Conservation (phyloP, 2,888 invertebrate species). For the Xestia sexstrigata region DNA sequence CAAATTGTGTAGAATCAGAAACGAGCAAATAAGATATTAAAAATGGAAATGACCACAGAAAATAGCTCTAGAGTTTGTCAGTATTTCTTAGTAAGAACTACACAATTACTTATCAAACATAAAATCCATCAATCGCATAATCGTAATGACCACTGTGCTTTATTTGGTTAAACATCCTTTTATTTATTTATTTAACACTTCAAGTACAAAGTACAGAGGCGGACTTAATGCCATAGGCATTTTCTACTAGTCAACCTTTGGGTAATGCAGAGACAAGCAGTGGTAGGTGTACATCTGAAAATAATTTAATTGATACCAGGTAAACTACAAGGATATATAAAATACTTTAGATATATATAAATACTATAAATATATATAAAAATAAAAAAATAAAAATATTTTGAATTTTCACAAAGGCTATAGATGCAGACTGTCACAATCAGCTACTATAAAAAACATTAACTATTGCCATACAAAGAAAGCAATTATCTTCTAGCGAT, state of each 20-base stretch:
- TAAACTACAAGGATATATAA: too few relatives aligned
- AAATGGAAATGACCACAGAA: background rate
- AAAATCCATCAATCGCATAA: background rate
- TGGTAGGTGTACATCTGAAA: too few relatives aligned
- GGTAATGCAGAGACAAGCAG: too few relatives aligned
- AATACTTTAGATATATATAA: too few relatives aligned
- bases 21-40: background rate
- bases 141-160: background rate
- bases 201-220: too few relatives aligned
- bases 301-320: too few relatives aligned
- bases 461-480: slow-evolving; percentile 42
- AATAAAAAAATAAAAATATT: too few relatives aligned
- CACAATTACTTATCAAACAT: background rate
- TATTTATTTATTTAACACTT: too few relatives aligned
- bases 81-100: background rate
- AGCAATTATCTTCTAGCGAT: slow-evolving; percentile 36
- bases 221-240: too few relatives aligned
- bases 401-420: slow-evolving; percentile 9
- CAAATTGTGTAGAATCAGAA: background rate
- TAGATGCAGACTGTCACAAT: slow-evolving; percentile 11
- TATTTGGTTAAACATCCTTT: slow-evolving; percentile 18
- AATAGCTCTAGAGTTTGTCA: background rate
- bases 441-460: slow-evolving; percentile 18
- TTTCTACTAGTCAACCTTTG: too few relatives aligned
- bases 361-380: too few relatives aligned